phyloP scores from a whole-genome alignment of 2,888 invertebrate genomes.

The Synanthedon myopaeformis region DNA sequence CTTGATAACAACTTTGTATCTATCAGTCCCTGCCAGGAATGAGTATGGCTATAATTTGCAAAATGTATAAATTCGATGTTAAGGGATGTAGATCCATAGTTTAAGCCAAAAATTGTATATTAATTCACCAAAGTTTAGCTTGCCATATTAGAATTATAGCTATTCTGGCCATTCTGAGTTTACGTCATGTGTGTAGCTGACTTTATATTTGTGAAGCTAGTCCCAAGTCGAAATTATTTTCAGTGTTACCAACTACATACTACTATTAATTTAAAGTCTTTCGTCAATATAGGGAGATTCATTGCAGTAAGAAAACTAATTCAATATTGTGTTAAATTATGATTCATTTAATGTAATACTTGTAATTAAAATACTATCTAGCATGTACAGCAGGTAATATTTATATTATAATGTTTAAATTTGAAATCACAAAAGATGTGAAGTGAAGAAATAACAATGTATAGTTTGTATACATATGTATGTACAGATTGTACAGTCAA shows the following conservation, averaged over 20 bases:
- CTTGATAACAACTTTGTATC: too few relatives aligned
- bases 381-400: too few relatives aligned
- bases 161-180: slow-evolving; percentile 16
- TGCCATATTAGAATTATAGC: slow-evolving; percentile 61
- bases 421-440: neutral
- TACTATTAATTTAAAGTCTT: too few relatives aligned
- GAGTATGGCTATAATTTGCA: neutral
- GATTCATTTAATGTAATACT: too few relatives aligned
- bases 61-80: neutral
- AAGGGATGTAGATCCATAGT: slow-evolving; percentile 8
- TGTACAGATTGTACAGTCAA: too few relatives aligned
- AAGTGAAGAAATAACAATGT: neutral
- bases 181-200: neutral
- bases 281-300: too few relatives aligned
- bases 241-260: neutral
- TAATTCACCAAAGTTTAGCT: slow-evolving; percentile 63
- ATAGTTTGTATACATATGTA: too few relatives aligned
- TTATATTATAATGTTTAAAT: neutral
- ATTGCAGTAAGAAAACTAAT: too few relatives aligned
- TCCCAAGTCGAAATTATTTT: slow-evolving; percentile 19
- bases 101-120: slow-evolving; percentile 35
- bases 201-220: slow-evolving; percentile 12
- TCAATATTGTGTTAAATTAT: too few relatives aligned
- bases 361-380: too few relatives aligned
- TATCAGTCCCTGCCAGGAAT: neutral